Evolutionary conservation across 2,113 vertebrate species (phyloP).

Genomic region (Glaucidium brasilianum): DNA sequence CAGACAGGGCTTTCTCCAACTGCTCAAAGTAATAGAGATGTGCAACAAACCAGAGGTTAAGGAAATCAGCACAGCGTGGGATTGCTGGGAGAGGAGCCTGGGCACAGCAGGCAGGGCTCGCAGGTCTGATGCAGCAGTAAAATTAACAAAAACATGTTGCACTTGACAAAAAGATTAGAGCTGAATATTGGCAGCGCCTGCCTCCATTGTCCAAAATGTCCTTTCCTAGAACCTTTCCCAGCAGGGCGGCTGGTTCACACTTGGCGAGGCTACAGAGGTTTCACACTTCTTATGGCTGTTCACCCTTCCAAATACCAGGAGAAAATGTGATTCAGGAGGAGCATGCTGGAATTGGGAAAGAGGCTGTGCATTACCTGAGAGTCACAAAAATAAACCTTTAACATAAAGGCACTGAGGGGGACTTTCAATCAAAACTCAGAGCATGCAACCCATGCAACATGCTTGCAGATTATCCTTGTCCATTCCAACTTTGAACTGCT

Average conservation of each 20-base stretch:
- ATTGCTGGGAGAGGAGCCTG: background rate
- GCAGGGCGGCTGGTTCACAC: background rate
- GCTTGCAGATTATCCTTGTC: background rate
- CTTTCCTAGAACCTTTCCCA: slow-evolving; percentile 35
- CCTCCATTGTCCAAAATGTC: background rate
- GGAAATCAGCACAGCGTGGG: background rate
- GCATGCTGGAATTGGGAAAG: background rate
- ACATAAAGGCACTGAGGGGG: background rate
- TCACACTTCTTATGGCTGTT: background rate
- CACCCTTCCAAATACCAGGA: background rate
- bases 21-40: background rate
- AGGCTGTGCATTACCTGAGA: background rate
- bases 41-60: background rate
- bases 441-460: background rate
- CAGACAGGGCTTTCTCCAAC: background rate
- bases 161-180: background rate
- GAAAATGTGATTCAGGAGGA: background rate
- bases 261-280: background rate
- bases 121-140: background rate
- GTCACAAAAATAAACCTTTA: background rate
- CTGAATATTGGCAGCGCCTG: background rate
- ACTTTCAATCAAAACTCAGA: background rate
- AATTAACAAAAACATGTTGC: background rate
- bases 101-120: background rate
- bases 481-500: background rate